These are phyloP conservation scores for Prionailurus bengalensis DNA, from an alignment of 2,113 vertebrate species.

Conservation along the genomic window DNA sequence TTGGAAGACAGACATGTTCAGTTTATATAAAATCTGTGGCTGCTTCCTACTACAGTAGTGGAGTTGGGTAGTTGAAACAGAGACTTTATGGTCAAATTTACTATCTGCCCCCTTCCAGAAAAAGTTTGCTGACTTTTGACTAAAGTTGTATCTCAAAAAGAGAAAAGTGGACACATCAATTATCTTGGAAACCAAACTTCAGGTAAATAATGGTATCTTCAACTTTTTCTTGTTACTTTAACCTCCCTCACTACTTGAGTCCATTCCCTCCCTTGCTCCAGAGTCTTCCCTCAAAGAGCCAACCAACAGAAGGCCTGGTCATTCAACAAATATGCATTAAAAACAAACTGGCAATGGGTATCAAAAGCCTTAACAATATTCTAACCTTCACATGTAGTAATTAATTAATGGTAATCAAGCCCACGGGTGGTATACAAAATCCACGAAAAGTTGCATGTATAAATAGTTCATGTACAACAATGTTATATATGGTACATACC, in stretches of 20 bases:
- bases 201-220: background rate
- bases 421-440: background rate
- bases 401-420: background rate
- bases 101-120: background rate
- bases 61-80: background rate
- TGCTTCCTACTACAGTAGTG: background rate
- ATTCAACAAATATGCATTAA: background rate
- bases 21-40: background rate
- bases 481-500: background rate
- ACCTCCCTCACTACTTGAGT: background rate
- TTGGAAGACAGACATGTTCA: background rate
- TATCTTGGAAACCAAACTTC: constrained; percentile 1
- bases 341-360: background rate
- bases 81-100: background rate
- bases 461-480: background rate
- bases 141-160: background rate
- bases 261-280: background rate
- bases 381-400: background rate
- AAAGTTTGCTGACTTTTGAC: background rate
- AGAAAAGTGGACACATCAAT: background rate
- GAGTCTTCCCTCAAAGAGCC: background rate
- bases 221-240: background rate
- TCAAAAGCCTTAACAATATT: background rate
- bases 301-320: background rate
- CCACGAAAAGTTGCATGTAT: background rate